These are phyloP conservation scores for Numenius phaeopus DNA, from an alignment of 2,797 vertebrate genomes.

Conservation along the genomic window DNA sequence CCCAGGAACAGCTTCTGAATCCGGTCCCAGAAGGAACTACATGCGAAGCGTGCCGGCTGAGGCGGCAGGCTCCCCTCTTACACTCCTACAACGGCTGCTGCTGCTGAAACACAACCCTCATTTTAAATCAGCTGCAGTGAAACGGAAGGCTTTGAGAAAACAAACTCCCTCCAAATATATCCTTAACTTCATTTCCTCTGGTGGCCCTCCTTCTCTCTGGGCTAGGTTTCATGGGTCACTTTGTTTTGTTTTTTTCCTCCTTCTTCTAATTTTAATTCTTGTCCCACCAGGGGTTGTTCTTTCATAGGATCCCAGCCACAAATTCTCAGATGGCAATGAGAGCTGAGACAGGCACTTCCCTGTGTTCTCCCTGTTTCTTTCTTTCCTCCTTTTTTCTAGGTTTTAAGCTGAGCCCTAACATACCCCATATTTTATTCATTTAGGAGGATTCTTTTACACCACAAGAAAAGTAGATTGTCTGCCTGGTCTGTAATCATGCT, in stretches of 20 bases:
- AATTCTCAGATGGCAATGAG: conserved; percentile 34
- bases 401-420: conserved; percentile 21
- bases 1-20: not conserved
- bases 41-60: fast-evolving
- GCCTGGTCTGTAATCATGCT: not conserved
- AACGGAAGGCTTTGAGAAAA: conserved; percentile 65
- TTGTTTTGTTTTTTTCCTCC: not conserved
- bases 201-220: conserved; percentile 27
- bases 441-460: conserved; percentile 37
- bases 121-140: conserved; percentile 40
- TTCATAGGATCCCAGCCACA: not conserved
- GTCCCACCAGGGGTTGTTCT: conserved; percentile 61
- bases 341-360: not conserved
- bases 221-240: conserved; percentile 53
- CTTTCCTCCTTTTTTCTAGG: not conserved
- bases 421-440: conserved; percentile 54
- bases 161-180: conserved; percentile 45
- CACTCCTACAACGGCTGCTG: not conserved
- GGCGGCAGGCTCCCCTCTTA: not conserved
- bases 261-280: conserved; percentile 64
- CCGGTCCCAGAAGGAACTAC: not conserved
- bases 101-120: not conserved
- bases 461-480: conserved; percentile 18
- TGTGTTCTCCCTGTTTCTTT: conserved; percentile 1
- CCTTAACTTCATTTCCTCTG: conserved; percentile 68